phyloP scores from a whole-genome alignment of 2,797 vertebrate species.

The Poeciliopsis paucimaculata region DNA sequence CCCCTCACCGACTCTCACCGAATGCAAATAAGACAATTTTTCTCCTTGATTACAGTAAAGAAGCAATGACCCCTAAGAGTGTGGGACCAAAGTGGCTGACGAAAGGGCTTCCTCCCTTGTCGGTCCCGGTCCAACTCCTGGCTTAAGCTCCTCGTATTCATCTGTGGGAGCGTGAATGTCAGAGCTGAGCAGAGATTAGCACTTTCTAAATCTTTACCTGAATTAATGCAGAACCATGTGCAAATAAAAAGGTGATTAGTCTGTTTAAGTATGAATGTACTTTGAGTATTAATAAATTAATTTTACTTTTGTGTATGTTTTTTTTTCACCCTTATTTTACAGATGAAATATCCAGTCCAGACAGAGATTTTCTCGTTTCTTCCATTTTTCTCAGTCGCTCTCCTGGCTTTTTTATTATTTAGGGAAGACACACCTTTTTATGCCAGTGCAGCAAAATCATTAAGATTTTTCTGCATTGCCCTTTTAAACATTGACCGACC shows the following conservation, averaged over 20 bases:
- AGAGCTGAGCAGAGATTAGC: slow-evolving; percentile 59
- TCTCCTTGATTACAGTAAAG: slow-evolving; percentile 59
- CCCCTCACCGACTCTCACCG: slow-evolving; percentile 41
- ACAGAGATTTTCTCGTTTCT: slow-evolving; percentile 11
- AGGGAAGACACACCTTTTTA: neutral
- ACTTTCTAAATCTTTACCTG: slow-evolving; percentile 49
- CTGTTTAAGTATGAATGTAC: slow-evolving; percentile 30
- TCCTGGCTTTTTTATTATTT: neutral
- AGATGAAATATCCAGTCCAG: slow-evolving; percentile 24
- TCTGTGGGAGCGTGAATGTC: slow-evolving; percentile 58
- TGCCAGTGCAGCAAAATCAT: neutral
- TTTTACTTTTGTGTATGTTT: slow-evolving; percentile 8
- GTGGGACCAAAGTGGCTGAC: slow-evolving; percentile 27
- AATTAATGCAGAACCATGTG: slow-evolving; percentile 66
- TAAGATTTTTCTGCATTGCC: neutral
- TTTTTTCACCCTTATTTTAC: slow-evolving; percentile 20
- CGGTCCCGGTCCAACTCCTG: slow-evolving; percentile 39
- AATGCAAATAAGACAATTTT: slow-evolving; percentile 49
- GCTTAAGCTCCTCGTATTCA: slow-evolving; percentile 51
- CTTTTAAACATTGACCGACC: neutral
- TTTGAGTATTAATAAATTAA: slow-evolving; percentile 31
- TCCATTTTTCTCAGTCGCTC: neutral
- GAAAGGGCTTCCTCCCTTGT: slow-evolving; percentile 38
- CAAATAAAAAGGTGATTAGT: slow-evolving; percentile 68
- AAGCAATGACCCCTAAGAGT: slow-evolving; percentile 20